Evolutionary conservation across 1,140 invertebrate species (phyloP), one percentile per base, ranked within the genome.

Genomic region (Pararge aegeria): DNA sequence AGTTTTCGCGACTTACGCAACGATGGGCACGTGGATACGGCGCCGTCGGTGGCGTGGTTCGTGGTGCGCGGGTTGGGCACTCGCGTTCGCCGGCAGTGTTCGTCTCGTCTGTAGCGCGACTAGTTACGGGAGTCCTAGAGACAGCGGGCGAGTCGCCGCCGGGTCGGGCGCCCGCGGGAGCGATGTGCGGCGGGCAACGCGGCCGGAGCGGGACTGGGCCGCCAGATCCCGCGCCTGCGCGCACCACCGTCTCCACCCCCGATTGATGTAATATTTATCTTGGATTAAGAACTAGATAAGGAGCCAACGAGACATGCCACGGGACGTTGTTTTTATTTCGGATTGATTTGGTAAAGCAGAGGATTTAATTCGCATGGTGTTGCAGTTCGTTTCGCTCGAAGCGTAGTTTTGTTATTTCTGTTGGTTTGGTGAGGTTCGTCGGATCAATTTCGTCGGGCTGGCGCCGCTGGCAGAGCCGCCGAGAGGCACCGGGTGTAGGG

Each of bases 261-360:
- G 76, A 87, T 88, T 85, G 83, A 89, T 89, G 77, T 85, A 87
- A 87, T 87, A 89, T 88, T 88, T 88, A 88, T 89, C 82, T 89
- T 83, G 82, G 79, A 89, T 85, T 89, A 89, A 85, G 74, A 84
- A 83, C 79, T 82, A 78, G 80, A 83, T 86, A 85, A 85, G 80
- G 66, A 79, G 75, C 73, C 68, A 70, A 70, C 66, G 74, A 73
- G 70, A 77, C 71, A 62, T 34, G 51, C 66, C 66, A 49, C 66
- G 69, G 58, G 61, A 65, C 27, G 51, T 20, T 49, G 51, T 61
- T 61, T 55, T 55, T 10, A 54, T 55, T 61, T 20, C 42, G 0
- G 1, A 15, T 46, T 61, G 46, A 55, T 49, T 55, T 19, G 20
- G 21, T 38, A 19, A 12, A 12, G 15, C 13, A 15, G n/a, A 12